A percentile compares a stretch with the other conserved stretches of the same genome.
Evolutionary conservation across 2,888 invertebrate genomes (phyloP).

Genomic region (Balanococcus diminutus): DNA sequence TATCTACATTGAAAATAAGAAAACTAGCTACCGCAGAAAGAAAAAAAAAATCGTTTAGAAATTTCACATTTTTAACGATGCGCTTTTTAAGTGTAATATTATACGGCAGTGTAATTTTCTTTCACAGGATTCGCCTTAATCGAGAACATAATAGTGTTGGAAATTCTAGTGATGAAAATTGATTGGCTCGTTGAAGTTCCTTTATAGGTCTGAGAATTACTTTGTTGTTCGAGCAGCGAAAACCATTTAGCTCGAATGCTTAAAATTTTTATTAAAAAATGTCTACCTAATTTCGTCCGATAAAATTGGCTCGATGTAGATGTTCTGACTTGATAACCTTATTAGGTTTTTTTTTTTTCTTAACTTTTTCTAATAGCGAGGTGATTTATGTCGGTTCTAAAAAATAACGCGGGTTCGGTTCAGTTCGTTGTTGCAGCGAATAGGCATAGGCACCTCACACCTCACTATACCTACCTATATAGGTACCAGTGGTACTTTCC

Average conservation of each 20-base stretch:
- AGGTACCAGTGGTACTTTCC: not conserved
- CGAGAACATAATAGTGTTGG: slow-evolving; percentile 42
- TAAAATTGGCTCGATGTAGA: not conserved
- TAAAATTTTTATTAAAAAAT: slow-evolving; percentile 28
- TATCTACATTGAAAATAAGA: not conserved
- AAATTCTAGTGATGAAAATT: slow-evolving; percentile 45
- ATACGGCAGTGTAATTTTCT: slow-evolving; percentile 15
- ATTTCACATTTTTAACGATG: slow-evolving; percentile 20
- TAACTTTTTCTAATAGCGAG: not conserved
- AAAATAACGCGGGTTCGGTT: not conserved
- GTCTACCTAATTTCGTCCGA: slow-evolving; percentile 23
- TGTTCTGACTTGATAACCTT: slow-evolving; percentile 41
- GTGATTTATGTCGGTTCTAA: not conserved
- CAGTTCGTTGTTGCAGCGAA: not conserved
- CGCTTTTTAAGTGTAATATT: slow-evolving; percentile 31
- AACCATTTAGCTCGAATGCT: slow-evolving; percentile 26
- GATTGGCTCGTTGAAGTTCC: slow-evolving; percentile 48
- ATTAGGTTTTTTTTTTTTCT: slow-evolving; percentile 31
- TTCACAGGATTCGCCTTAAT: slow-evolving; percentile 35
- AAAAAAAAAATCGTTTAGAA: not conserved
- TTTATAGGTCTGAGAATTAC: slow-evolving; percentile 46
- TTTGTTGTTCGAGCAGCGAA: not conserved
- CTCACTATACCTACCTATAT: not conserved
- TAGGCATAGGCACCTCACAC: not conserved
- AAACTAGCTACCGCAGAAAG: not conserved